Evolutionary conservation across 2,113 vertebrate species (phyloP).

Genomic region (Noturus placidus): DNA sequence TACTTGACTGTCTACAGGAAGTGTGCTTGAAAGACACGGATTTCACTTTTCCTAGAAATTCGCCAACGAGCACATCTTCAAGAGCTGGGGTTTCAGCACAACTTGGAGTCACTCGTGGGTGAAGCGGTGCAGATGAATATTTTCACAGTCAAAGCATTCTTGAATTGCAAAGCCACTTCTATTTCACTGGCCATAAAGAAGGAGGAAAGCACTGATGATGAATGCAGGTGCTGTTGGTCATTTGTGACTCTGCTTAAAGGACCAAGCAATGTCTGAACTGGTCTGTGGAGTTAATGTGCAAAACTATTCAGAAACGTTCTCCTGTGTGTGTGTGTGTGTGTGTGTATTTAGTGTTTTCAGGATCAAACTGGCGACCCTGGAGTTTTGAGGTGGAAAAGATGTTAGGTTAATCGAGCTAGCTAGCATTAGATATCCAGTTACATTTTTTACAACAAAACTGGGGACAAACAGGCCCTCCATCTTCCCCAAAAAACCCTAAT

Average conservation of each 20-base stretch:
- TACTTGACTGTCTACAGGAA: slow-evolving; percentile 12
- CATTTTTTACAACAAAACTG: not conserved
- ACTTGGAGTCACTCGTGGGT: not conserved
- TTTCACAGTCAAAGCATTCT: not conserved
- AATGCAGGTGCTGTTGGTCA: not conserved
- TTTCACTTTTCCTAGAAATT: slow-evolving; percentile 33
- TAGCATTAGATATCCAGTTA: not conserved
- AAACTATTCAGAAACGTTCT: not conserved
- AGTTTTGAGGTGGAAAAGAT: not conserved
- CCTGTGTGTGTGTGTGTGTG: not conserved
- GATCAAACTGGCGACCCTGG: not conserved
- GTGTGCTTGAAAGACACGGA: slow-evolving; percentile 22
- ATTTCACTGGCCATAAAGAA: not conserved
- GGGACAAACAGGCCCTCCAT: not conserved
- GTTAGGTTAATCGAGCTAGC: not conserved
- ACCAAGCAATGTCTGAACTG: too few relatives aligned
- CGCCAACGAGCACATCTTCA: not conserved
- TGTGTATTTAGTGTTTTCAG: not conserved
- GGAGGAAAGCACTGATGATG: not conserved
- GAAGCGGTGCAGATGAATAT: slow-evolving; percentile 2
- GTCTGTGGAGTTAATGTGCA: not conserved
- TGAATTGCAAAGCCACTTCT: not conserved
- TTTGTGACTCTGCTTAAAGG: not conserved
- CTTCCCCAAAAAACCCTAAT: not conserved
- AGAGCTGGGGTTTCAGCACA: not conserved